Percentiles rank a stretch among this genome's conserved stretches.
Conservation (phyloP, 2,113 vertebrate species). For the Eurypyga helias region DNA sequence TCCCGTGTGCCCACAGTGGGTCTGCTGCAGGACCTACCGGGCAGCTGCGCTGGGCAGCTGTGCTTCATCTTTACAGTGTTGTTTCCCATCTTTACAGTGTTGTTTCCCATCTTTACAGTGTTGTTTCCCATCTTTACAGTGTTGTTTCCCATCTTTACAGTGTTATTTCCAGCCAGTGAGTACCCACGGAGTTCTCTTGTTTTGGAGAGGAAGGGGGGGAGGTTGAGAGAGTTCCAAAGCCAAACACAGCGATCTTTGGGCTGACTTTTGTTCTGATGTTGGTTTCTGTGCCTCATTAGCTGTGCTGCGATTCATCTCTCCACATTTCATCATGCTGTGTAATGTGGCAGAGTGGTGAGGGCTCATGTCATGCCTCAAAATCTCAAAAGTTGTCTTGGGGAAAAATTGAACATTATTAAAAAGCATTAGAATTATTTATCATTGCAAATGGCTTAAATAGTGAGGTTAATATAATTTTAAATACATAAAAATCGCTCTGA, state of each 20-base stretch:
- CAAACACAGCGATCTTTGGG: neutral
- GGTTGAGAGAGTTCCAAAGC: neutral
- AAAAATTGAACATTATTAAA: neutral
- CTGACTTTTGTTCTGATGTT: neutral
- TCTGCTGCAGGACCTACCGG: rapidly evolving
- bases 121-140: neutral
- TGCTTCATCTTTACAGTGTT: neutral
- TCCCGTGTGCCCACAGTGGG: neutral
- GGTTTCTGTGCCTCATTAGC: slow-evolving; percentile 2
- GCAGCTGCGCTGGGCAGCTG: neutral
- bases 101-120: neutral
- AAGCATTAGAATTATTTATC: neutral
- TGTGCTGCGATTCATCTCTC: neutral
- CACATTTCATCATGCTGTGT: neutral
- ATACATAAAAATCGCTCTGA: neutral
- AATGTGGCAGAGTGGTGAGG: neutral
- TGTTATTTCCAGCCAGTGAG: neutral
- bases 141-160: neutral
- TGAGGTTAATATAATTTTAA: neutral
- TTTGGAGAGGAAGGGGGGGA: neutral
- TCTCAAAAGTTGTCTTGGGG: neutral
- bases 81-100: neutral
- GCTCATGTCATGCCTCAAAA: neutral
- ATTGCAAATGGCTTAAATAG: neutral
- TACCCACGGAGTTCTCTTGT: neutral